Base-by-base conservation (phyloP, 2,797 vertebrate species). In the Gymnodraco acuticeps region DNA sequence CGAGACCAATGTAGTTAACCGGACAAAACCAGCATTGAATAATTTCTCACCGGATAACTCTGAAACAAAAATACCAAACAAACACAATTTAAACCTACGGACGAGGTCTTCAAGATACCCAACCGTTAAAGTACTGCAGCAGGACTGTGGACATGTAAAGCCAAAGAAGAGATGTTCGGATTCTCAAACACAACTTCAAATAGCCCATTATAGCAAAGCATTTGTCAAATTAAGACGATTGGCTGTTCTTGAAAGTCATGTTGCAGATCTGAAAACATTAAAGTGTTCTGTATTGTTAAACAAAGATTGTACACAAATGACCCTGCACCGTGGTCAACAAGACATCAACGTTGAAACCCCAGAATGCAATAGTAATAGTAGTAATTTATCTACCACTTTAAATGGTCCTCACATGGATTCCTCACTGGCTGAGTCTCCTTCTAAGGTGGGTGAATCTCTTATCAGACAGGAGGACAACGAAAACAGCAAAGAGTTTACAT, bases 181-280 rank as follows among this genome's bases (percentile, higher is more conserved):
- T 72, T 73, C 61, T 51, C 59, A 6, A 62, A 20, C 23, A 23
- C 64, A 55, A 47, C 9, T 43, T 5, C 52, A 46, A 52, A 54
- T 23, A 11, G 5, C 17, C 41, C 17, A 54, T 15, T 16, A 48
- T 31, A 3, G 38, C 3, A 20, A 12, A 60, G 48, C 85, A 33
- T 27, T 42, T 52, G 72, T 90, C 52, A 82, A 73, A 68, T 52
- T 90, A 50, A 68, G 38, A 67, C 67, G 65, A 52, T 10, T 87
- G 19, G 53, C 80, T 54, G 78, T 84, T 80, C 64, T 73, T 27
- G 74, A 91, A 64, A 73, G 3, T 2, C 20, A 73, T 27, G 31
- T 31, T 4, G 62, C 15, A 7, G 46, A 86, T 38, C 50, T 80
- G 56, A 63, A 66, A 73, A 67, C 6, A 27, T 65, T 72, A 15